Conservation (phyloP, 35 echinoderm and acorn worm genomes). For the Diadema setosum region DNA sequence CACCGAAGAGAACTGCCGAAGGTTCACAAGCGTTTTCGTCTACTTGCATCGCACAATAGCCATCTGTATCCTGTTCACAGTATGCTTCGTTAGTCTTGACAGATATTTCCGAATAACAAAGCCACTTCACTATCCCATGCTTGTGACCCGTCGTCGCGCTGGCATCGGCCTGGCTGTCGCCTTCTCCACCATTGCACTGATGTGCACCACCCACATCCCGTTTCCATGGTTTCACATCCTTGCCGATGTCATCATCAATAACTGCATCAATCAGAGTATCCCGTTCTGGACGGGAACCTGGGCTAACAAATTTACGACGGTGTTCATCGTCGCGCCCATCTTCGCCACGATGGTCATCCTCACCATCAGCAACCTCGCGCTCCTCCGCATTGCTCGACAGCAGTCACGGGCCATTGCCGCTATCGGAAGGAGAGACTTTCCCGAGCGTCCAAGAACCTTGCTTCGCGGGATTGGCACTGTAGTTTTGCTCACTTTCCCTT, state of each 20-base stretch:
- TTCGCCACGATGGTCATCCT: background rate
- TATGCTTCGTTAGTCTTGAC: background rate
- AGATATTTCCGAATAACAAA: background rate
- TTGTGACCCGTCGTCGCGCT: background rate
- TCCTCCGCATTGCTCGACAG: background rate
- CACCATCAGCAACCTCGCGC: background rate
- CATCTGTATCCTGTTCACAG: background rate
- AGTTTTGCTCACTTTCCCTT: background rate
- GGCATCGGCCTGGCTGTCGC: background rate
- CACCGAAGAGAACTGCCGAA: background rate
- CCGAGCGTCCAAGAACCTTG: no score
- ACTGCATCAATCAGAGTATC: background rate
- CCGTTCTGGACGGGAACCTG: background rate
- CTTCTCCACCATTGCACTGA: background rate
- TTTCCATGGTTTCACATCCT: background rate
- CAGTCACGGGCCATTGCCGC: background rate
- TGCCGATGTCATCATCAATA: background rate
- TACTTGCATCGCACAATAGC: background rate
- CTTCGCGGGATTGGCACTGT: background rate
- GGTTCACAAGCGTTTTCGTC: background rate
- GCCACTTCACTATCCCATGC: background rate
- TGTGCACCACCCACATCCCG: background rate
- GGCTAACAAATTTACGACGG: background rate
- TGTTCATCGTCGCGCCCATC: background rate
- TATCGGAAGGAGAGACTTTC: no score